These are phyloP conservation scores for Athene cunicularia DNA, from an alignment of 2,113 vertebrate genomes.

Conservation along the genomic window DNA sequence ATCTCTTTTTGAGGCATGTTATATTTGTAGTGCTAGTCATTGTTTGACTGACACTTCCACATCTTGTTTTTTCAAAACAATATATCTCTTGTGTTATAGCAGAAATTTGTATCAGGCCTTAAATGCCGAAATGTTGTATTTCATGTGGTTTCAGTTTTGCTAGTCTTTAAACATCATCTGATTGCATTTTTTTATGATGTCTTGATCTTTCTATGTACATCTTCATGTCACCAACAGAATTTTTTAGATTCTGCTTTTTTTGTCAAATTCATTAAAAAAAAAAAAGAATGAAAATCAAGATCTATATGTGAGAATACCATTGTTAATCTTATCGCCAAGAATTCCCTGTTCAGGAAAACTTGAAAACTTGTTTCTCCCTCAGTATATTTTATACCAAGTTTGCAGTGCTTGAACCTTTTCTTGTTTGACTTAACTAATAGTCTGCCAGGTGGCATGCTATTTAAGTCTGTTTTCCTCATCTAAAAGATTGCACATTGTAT, in stretches of 20 bases:
- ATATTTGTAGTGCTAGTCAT: background rate
- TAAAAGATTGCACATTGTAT: background rate
- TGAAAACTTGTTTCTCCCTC: background rate
- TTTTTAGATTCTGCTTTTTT: background rate
- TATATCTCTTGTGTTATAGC: background rate
- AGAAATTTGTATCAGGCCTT: background rate
- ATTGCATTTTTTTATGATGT: background rate
- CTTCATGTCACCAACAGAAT: background rate
- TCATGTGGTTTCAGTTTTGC: background rate
- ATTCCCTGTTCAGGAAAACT: background rate
- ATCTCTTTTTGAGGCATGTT: background rate
- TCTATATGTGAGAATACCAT: accelerated
- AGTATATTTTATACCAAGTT: background rate
- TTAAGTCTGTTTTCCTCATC: background rate
- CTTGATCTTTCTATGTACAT: background rate
- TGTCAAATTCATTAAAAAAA: background rate
- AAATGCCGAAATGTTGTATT: background rate
- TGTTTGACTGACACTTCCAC: background rate
- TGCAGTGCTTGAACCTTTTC: background rate
- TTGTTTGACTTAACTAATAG: background rate
- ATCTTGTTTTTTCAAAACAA: background rate
- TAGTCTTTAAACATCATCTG: background rate
- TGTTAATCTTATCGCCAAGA: background rate
- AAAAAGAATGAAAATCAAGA: too few relatives aligned
- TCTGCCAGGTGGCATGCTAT: background rate